Conservation (phyloP, 2,113 vertebrate species). For the Albula glossodonta region DNA sequence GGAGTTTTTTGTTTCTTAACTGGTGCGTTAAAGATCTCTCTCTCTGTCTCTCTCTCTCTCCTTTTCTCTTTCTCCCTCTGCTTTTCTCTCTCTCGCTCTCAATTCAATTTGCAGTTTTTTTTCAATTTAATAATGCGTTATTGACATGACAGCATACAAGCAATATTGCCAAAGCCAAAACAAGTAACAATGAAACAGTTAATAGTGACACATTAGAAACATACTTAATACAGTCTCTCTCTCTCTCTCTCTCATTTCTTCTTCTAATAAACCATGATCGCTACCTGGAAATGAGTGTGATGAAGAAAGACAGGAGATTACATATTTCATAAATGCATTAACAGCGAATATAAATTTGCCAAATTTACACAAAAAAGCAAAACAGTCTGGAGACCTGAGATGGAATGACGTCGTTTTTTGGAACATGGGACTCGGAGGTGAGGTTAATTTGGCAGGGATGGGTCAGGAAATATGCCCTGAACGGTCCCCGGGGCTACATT, state of each 20-base stretch:
- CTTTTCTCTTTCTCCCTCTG: too few species aligned
- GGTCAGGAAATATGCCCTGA: background rate
- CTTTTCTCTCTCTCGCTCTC: too few species aligned
- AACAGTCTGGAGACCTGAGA: too few species aligned
- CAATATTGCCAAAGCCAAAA: too few species aligned
- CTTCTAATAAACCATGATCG: background rate
- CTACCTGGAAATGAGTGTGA: background rate
- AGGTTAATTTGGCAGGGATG: background rate
- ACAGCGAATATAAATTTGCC: background rate
- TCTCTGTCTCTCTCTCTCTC: too few species aligned
- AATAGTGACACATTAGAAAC: too few species aligned
- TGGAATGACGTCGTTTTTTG: too few species aligned
- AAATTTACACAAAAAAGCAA: background rate
- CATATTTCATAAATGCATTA: background rate
- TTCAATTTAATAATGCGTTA: background rate
- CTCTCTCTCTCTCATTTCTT: too few species aligned
- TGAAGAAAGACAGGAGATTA: background rate
- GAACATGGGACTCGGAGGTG: background rate
- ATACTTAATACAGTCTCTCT: too few species aligned
- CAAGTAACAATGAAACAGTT: too few species aligned
- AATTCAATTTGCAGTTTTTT: background rate
- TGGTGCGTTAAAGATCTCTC: too few species aligned
- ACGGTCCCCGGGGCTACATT: background rate
- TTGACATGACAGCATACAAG: too few species aligned
- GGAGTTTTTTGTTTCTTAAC: background rate